Conservation (phyloP, 2,888 invertebrate genomes). For the Coelogynopora nodosa region DNA sequence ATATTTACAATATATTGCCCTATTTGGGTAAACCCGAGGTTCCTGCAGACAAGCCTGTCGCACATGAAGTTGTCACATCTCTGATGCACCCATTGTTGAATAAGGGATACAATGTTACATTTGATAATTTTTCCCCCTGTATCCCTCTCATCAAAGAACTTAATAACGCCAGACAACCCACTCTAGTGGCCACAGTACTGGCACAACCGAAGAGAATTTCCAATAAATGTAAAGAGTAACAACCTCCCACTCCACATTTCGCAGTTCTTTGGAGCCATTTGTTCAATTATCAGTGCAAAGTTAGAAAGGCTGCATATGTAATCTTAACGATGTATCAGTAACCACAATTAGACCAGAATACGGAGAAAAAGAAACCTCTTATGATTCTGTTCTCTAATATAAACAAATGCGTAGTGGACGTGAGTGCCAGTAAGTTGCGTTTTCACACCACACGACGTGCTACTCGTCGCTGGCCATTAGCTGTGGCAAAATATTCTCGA, state of each 20-base stretch:
- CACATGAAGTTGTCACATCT: neutral
- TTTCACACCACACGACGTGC: too few relatives aligned
- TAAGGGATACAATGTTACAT: neutral
- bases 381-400: too few relatives aligned
- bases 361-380: too few relatives aligned
- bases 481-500: too few relatives aligned
- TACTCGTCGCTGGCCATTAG: too few relatives aligned
- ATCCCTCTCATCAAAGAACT: neutral
- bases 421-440: too few relatives aligned
- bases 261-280: neutral
- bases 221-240: neutral
- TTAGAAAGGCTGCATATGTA: too few relatives aligned
- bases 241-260: neutral
- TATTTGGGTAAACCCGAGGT: neutral
- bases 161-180: neutral
- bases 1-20: constrained; percentile 28
- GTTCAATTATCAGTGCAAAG: too few relatives aligned
- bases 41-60: neutral
- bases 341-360: too few relatives aligned
- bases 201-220: too few relatives aligned
- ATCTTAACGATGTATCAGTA: too few relatives aligned
- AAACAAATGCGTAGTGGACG: too few relatives aligned
- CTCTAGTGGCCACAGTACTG: neutral
- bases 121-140: neutral
- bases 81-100: neutral